phyloP scores from a whole-genome alignment of 1,140 invertebrate species.

The Drosophila trapezifrons region DNA sequence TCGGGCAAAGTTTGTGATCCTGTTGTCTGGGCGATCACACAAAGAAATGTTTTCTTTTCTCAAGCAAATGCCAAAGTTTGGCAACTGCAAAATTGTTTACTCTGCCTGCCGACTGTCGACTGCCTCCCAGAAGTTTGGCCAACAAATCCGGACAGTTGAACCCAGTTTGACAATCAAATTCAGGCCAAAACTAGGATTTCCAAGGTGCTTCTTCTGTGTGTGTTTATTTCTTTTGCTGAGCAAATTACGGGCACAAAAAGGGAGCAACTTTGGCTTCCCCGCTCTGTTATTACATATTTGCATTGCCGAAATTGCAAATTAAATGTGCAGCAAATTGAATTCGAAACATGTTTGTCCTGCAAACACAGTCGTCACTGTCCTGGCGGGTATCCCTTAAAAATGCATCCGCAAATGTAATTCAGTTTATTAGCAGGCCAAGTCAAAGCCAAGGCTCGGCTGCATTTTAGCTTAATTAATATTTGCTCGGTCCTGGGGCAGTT shows the following conservation, averaged over 20 bases:
- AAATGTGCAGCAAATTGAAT: constrained; percentile 63
- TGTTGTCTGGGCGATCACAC: constrained; percentile 15
- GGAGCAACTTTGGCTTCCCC: constrained; percentile 22
- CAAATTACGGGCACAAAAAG: constrained; percentile 47
- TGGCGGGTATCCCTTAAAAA: constrained; percentile 25
- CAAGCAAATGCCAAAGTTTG: constrained; percentile 48
- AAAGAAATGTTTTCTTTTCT: constrained; percentile 44
- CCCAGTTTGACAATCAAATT: constrained; percentile 54
- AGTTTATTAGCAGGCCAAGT: constrained; percentile 61
- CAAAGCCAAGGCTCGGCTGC: constrained; percentile 15
- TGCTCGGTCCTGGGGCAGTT: constrained; percentile 31
- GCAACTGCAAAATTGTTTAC: constrained; percentile 51
- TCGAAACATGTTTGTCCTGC: constrained; percentile 35
- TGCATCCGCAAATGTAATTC: constrained; percentile 50
- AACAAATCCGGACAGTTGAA: constrained; percentile 45
- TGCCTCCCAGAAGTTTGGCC: constrained; percentile 34
- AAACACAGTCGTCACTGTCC: constrained; percentile 11
- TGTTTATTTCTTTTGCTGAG: constrained; percentile 38
- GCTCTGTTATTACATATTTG: constrained; percentile 35
- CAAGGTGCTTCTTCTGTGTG: constrained; percentile 29
- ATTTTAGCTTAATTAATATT: constrained; percentile 71
- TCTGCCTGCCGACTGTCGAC: constrained; percentile 17
- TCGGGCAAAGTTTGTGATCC: constrained; percentile 35
- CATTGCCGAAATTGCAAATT: constrained; percentile 46
- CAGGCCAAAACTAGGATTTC: constrained; percentile 27